phyloP scores from a whole-genome alignment of 64 coral and sea anemone genomes.

The Porites lutea region DNA sequence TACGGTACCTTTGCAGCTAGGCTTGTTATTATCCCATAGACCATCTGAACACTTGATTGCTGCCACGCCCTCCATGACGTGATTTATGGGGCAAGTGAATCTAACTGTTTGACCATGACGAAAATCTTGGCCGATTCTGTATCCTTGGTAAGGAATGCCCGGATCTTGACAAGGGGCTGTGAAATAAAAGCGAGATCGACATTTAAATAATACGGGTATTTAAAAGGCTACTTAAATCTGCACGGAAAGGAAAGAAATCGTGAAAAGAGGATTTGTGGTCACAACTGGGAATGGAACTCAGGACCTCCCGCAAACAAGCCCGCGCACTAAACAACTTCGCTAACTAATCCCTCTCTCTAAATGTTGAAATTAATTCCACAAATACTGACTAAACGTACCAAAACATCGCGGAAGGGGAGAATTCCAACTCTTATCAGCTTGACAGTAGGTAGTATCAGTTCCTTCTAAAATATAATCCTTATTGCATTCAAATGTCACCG shows the following conservation, averaged over 20 bases:
- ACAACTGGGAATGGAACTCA: no score
- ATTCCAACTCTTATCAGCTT: constrained; percentile 6
- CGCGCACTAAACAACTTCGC: no score
- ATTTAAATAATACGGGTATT: background rate
- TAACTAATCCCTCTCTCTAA: no score
- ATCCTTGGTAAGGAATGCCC: background rate
- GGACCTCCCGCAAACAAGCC: no score
- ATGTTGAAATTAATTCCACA: no score
- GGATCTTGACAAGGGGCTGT: constrained; percentile 45
- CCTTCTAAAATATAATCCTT: constrained; percentile 34
- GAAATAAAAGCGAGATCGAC: background rate
- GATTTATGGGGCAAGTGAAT: no score
- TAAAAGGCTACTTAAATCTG: background rate
- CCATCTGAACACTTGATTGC: no score
- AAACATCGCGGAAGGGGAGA: background rate
- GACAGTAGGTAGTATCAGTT: constrained; percentile 1
- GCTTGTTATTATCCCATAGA: background rate
- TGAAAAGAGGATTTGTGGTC: no score
- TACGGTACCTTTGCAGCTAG: constrained; percentile 33
- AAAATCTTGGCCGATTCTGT: constrained; percentile 15
- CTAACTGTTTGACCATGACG: background rate
- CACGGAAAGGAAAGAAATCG: background rate
- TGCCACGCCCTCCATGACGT: no score
- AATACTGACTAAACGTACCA: background rate
- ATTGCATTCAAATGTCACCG: constrained; percentile 45